A percentile compares a stretch with the other conserved stretches of the same genome.
These are phyloP conservation scores for Acrocephalus kingi DNA, from an alignment of 2,113 vertebrate species.

Conservation along the genomic window DNA sequence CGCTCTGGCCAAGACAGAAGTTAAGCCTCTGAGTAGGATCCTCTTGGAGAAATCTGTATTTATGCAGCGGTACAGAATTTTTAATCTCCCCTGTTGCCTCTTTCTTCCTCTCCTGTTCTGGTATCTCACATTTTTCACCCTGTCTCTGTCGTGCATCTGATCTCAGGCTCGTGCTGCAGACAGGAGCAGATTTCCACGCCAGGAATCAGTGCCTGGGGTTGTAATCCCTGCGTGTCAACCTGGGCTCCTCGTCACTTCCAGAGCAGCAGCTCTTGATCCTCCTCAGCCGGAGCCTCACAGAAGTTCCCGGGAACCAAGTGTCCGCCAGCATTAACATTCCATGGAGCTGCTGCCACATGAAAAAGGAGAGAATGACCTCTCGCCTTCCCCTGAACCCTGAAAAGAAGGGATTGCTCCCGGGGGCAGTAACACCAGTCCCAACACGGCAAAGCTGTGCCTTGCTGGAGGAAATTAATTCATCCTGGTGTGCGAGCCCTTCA, in stretches of 20 bases:
- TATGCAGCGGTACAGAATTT: not conserved
- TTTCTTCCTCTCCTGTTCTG: not conserved
- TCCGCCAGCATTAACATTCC: not conserved
- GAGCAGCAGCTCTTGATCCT: not conserved
- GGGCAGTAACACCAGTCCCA: not conserved
- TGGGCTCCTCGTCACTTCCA: not conserved
- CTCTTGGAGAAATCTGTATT: not conserved
- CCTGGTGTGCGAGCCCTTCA: not conserved
- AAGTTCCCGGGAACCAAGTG: not conserved
- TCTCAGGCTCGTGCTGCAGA: not conserved
- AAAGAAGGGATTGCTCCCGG: not conserved
- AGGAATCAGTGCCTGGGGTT: not conserved
- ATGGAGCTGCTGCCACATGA: not conserved
- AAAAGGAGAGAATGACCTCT: not conserved
- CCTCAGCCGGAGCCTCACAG: not conserved
- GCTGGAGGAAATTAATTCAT: not conserved
- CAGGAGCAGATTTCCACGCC: not conserved
- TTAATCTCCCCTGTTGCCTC: not conserved
- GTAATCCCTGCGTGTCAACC: not conserved
- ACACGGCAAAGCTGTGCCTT: not conserved
- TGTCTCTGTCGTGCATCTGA: rapidly evolving
- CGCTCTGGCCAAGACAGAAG: rapidly evolving
- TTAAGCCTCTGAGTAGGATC: not conserved
- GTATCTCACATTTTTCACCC: not conserved
- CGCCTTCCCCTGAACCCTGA: not conserved